A percentile compares a stretch with the other conserved stretches of the same genome.
phyloP scores from a whole-genome alignment of 2,797 vertebrate genomes.

The Florisuga fusca region DNA sequence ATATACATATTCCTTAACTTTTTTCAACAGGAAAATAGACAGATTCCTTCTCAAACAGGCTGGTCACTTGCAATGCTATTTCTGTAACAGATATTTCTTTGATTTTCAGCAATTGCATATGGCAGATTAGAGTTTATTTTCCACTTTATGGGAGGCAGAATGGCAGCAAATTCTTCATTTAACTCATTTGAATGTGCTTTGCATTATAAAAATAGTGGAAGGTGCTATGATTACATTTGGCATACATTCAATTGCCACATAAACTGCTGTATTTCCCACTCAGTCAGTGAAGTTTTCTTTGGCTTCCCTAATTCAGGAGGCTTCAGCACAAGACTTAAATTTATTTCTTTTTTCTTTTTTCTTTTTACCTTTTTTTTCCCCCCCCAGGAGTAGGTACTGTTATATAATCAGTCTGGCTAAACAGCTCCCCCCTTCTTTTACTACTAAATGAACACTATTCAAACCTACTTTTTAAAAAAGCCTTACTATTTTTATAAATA shows the following conservation, averaged over 20 bases:
- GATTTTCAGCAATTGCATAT: not conserved
- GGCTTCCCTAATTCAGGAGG: not conserved
- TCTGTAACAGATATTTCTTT: not conserved
- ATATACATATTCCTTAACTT: not conserved
- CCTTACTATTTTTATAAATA: not conserved
- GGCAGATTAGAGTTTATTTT: not conserved
- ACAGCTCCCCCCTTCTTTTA: not conserved
- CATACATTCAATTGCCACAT: not conserved
- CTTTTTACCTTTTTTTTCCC: no score
- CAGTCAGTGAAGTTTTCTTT: not conserved
- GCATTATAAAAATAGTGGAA: not conserved
- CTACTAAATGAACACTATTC: not conserved
- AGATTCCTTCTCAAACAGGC: not conserved
- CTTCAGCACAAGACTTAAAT: not conserved
- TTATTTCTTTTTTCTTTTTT: no score
- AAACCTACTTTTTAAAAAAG: not conserved
- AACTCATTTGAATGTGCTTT: not conserved
- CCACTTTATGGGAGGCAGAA: not conserved
- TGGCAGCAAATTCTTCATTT: not conserved
- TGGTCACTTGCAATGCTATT: not conserved
- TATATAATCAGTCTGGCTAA: not conserved
- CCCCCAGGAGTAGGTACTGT: rapidly evolving
- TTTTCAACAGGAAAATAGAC: not conserved
- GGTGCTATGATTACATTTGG: not conserved
- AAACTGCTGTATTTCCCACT: not conserved